Evolutionary conservation across 2,888 invertebrate species (phyloP).

Genomic region (Deroplatys truncata): DNA sequence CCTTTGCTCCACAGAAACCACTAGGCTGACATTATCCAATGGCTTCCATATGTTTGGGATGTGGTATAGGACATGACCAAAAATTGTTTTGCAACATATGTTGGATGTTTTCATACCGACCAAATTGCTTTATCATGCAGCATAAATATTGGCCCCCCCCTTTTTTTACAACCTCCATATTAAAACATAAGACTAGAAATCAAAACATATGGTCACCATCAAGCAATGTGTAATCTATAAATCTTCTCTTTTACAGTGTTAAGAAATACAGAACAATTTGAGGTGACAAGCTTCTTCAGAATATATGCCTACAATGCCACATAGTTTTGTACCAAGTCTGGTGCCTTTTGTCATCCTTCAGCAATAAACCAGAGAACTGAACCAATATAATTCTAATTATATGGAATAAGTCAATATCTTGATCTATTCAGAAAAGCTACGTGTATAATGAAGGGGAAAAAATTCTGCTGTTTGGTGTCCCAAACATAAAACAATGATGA

Average conservation of each 20-base stretch:
- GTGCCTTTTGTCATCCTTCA: background rate
- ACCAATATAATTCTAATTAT: background rate
- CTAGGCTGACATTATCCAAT: no score
- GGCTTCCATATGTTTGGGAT: no score
- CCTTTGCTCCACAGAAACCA: no score
- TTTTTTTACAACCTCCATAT: no score
- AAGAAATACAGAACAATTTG: background rate
- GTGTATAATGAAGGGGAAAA: background rate
- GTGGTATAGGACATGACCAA: no score
- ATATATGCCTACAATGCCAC: background rate
- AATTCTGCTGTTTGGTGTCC: background rate
- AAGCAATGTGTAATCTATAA: conserved; percentile 4
- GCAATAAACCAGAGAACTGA: background rate
- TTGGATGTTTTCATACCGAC: no score
- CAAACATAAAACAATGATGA: no score
- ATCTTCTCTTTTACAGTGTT: background rate
- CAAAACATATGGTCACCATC: background rate
- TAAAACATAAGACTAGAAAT: background rate
- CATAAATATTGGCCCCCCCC: no score
- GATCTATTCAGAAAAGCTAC: background rate
- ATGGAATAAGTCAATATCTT: background rate
- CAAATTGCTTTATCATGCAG: no score
- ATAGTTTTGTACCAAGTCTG: background rate
- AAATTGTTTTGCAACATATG: no score
- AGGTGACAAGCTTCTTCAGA: background rate